Percentiles rank a stretch among this genome's conserved stretches.
phyloP scores from a whole-genome alignment of 2,888 invertebrate species.

The Parnassius orleans region DNA sequence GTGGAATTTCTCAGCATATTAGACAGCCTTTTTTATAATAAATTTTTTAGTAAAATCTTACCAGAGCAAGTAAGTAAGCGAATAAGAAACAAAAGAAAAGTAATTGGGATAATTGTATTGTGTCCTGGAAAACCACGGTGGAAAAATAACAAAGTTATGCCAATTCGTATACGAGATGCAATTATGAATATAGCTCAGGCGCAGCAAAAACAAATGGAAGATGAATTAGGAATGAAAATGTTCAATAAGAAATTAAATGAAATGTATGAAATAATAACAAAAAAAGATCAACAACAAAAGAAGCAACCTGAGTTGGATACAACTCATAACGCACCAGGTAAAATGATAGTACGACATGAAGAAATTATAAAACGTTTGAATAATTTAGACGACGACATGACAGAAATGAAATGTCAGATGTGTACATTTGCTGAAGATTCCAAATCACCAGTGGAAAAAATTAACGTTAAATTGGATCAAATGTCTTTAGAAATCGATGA shows the following conservation, averaged over 20 bases:
- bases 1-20: slow-evolving; percentile 76
- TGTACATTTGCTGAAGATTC: slow-evolving; percentile 47
- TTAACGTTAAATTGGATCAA: slow-evolving; percentile 65
- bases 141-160: slow-evolving; percentile 54
- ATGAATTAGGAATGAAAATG: slow-evolving; percentile 51
- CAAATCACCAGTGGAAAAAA: slow-evolving; percentile 46
- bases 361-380: slow-evolving; percentile 56
- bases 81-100: slow-evolving; percentile 62
- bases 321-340: slow-evolving; percentile 31
- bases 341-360: slow-evolving; percentile 44
- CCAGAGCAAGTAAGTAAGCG: slow-evolving; percentile 54
- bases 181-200: slow-evolving; percentile 65
- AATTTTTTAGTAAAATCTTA: slow-evolving; percentile 56
- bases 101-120: slow-evolving; percentile 50
- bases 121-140: slow-evolving; percentile 67
- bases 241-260: slow-evolving; percentile 59
- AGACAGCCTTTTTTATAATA: slow-evolving; percentile 75
- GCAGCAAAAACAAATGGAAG: slow-evolving; percentile 61
- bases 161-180: slow-evolving; percentile 59
- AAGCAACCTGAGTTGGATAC: slow-evolving; percentile 29
- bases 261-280: slow-evolving; percentile 61
- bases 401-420: slow-evolving; percentile 53
- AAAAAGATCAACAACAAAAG: slow-evolving; percentile 36
- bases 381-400: slow-evolving; percentile 54
- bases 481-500: slow-evolving; percentile 59